Conservation (phyloP, 1,140 invertebrate genomes). For the Diorhabda elongata region DNA sequence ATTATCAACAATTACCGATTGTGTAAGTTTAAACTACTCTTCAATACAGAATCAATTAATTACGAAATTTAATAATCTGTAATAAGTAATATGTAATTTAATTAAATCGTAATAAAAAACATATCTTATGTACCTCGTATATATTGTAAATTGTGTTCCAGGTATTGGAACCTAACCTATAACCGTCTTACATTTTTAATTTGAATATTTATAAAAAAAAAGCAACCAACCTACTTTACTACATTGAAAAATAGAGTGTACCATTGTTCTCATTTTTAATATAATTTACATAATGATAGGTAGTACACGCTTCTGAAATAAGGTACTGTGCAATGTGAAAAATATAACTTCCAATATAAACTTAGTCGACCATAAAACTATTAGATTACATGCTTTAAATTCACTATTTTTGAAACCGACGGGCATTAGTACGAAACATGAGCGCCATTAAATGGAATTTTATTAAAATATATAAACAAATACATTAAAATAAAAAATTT, state of each 20-base stretch:
- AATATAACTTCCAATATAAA: conserved; percentile 15
- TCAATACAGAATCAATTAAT: no score
- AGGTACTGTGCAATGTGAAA: conserved; percentile 12
- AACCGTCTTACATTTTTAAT: neutral
- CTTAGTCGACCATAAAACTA: conserved; percentile 17
- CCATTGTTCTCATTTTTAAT: neutral
- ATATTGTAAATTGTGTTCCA: no score
- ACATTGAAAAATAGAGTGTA: neutral
- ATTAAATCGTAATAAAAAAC: no score
- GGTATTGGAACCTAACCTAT: neutral
- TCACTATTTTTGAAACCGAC: neutral
- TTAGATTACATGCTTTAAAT: conserved; percentile 15
- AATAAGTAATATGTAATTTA: no score
- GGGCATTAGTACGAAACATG: conserved; percentile 11
- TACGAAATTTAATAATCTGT: no score
- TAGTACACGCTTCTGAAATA: conserved; percentile 9
- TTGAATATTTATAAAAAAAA: conserved; percentile 1
- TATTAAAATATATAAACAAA: no score
- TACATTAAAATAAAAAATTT: no score
- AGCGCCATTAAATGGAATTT: neutral
- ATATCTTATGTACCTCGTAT: no score
- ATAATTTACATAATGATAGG: conserved; percentile 16
- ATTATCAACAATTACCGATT: no score
- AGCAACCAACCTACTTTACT: neutral
- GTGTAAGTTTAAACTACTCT: no score